Evolutionary conservation across 2,113 vertebrate species (phyloP).

Genomic region (Nannobrachium achirus): DNA sequence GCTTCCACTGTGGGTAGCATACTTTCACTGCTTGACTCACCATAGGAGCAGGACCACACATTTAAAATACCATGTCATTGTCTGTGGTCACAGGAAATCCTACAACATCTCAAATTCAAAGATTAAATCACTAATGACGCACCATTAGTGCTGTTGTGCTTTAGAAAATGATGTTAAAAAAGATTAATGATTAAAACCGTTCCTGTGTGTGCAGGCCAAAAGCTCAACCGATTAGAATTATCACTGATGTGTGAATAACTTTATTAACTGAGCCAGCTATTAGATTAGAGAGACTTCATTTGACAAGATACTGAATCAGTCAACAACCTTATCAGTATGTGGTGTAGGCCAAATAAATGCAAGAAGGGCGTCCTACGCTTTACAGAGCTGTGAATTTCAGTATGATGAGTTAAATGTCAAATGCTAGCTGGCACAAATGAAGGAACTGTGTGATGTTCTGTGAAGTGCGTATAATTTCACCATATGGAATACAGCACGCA

Average conservation of each 20-base stretch:
- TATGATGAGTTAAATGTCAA: slow-evolving; percentile 16
- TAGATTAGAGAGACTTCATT: not conserved
- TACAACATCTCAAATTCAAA: slow-evolving; percentile 12
- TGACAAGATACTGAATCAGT: not conserved
- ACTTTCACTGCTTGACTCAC: slow-evolving; percentile 54
- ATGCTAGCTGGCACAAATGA: slow-evolving; percentile 34
- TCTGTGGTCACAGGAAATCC: not conserved
- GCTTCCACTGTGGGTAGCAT: slow-evolving; percentile 66
- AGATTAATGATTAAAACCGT: not conserved
- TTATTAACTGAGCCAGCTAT: slow-evolving; percentile 22
- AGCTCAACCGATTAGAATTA: not conserved
- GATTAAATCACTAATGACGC: slow-evolving; percentile 22
- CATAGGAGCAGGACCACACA: not conserved
- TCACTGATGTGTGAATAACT: slow-evolving; percentile 11
- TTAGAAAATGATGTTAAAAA: not conserved
- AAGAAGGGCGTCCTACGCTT: not conserved
- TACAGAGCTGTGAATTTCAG: slow-evolving; percentile 20
- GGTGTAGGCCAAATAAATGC: not conserved
- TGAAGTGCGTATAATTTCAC: too few relatives aligned
- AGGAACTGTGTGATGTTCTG: slow-evolving; percentile 5
- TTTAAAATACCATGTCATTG: slow-evolving; percentile 29
- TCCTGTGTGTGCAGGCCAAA: accelerated
- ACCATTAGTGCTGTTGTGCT: not conserved
- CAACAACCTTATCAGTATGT: slow-evolving; percentile 5
- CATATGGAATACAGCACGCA: too few relatives aligned